Percentiles rank a stretch among this genome's conserved stretches.
phyloP scores from a whole-genome alignment of 1,140 invertebrate species.

The Pygmarrhopalites habei region DNA sequence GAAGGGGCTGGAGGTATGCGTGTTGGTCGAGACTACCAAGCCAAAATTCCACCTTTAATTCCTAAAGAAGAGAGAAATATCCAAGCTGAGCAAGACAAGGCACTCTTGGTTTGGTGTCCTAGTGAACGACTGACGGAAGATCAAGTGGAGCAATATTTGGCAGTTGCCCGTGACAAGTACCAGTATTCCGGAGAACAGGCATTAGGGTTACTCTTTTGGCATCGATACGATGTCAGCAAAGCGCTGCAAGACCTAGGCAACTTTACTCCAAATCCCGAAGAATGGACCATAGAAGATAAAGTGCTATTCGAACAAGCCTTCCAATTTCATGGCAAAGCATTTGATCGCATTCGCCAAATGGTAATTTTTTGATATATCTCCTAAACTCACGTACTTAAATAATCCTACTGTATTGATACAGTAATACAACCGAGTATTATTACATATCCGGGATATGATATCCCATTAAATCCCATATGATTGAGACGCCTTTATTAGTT shows the following conservation, averaged over 20 bases:
- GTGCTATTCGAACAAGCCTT: constrained; percentile 96
- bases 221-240: constrained; percentile 89
- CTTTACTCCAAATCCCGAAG: constrained; percentile 95
- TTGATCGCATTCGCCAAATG: constrained; percentile 95
- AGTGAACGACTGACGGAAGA: constrained; percentile 74
- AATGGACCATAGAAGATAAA: constrained; percentile 97
- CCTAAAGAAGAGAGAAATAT: constrained; percentile 44
- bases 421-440: too few relatives aligned
- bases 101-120: constrained; percentile 91
- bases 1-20: constrained; percentile 68
- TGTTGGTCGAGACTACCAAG: constrained; percentile 88
- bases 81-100: constrained; percentile 58
- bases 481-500: too few relatives aligned
- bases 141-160: constrained; percentile 91
- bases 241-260: constrained; percentile 89
- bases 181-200: constrained; percentile 97
- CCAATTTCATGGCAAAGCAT: constrained; percentile 96
- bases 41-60: constrained; percentile 70
- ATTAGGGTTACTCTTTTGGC: constrained; percentile 95
- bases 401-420: neutral
- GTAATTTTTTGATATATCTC: constrained; percentile 50
- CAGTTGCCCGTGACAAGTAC: constrained; percentile 93
- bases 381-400: neutral
- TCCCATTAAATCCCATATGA: too few relatives aligned
- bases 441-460: too few relatives aligned